Base-by-base conservation (phyloP, 2,113 vertebrate genomes). In the Pterocles orientalis region DNA sequence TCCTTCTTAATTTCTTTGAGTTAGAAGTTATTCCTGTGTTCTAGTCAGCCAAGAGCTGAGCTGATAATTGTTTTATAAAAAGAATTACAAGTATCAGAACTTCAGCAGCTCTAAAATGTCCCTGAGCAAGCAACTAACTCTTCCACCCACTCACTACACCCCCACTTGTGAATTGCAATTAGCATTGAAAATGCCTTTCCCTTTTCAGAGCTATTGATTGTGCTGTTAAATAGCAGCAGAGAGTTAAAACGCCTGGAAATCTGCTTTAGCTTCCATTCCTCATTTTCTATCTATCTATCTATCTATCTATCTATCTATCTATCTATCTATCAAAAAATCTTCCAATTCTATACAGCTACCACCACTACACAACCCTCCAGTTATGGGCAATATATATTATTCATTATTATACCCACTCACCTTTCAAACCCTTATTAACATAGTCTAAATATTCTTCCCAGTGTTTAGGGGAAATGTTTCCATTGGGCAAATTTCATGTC, bases 171-270 rank as follows among this genome's bases (percentile, higher is more conserved):
- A 92, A 93, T 69, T 91, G 77, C 61, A 85, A 93, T 97, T 97
- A 96, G 83, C 86, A 95, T 94, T 95, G 88, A 88, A 96, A 96
- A 96, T 92, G 53, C n/a, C 88, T 95, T 96, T 96, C 90, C 88
- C 28, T 91, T 96, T 95, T 94, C 80, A 87, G 94, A 93, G 72
- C 48, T 89, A 94, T 95, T 88, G 88, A 96, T 94, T 95, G 83
- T 86, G 66, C 62, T 62, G 82, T 72, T 95, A 94, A 92, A 86
- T 41, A 85, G 83, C 65, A 96, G 50, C 45, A 95, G 69, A 82
- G 72, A 78, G 58, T 87, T 86, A 87, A 85, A 86, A 91, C 58
- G 69, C 65, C 43, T 81, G 54, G 65, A 81, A 94, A 96, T 36
- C 23, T 75, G 47, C 33, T 89, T 77, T 68, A 87, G 16, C n/a